Evolutionary conservation across 2,888 invertebrate species (phyloP), one percentile per base, ranked within the genome.

Genomic region (Pecten maximus): DNA sequence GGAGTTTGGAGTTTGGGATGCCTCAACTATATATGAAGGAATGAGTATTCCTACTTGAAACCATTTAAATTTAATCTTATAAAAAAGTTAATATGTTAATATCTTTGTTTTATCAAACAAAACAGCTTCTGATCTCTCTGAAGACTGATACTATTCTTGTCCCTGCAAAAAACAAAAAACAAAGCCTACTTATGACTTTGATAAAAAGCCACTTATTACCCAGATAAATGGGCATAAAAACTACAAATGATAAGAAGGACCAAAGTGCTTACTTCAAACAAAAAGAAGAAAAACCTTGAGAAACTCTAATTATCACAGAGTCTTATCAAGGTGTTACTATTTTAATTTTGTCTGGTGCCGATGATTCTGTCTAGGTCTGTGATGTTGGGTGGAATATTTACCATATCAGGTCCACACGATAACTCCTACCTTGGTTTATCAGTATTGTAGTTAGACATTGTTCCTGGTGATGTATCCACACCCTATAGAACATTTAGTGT

Each of bases 261-360:
- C 74, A 35, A 10, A 74, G 28, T 74, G 74, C 74, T 74, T 74
- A 74, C 8, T 35, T 74, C 74, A 74, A 74, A 74, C 35, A 74
- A 10, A 35, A 74, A 15, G 74, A 74, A 35, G 35, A 74, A 74
- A 74, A 16, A 35, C 35, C 4, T 35, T 23, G 1, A 74, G 74
- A 74, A 35, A 74, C 74, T 12, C 8, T 74, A 74, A 74, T 74
- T 74, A 74, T 74, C 74, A 28, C 2, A 0, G 74, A 35, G 74
- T 12, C 74, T 35, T 74, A 74, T 74, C 74, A 74, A 74, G 74
- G 74, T 74, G 74, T 74, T 74, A 74, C 74, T 74, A 74, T 74
- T 74, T 74, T 35, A 74, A 74, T 74, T 74, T 74, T 35, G 74
- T 74, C 74, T 74, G 74, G 74, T 74, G 74, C 74, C 74, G 35